Conservation (phyloP, 2,888 invertebrate species). For the Piscicola geometra region DNA sequence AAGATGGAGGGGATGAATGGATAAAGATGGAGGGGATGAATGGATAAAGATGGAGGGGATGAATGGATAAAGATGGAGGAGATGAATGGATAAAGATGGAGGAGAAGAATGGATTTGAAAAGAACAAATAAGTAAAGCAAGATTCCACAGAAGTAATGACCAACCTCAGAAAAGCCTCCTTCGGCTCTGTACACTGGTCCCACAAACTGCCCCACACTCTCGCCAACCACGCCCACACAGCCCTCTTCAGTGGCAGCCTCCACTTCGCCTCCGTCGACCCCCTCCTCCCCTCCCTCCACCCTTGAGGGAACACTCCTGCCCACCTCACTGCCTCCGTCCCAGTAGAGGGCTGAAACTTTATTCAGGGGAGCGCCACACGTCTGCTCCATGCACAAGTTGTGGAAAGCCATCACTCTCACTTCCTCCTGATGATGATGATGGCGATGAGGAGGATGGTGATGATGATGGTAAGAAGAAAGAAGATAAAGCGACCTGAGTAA, state of each 20-base stretch:
- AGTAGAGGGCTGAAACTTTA: constrained; percentile 55
- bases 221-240: background rate
- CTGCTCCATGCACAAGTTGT: constrained; percentile 58
- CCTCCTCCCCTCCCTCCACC: background rate
- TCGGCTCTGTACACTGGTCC: constrained; percentile 56
- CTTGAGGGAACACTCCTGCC: constrained; percentile 32
- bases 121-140: too few species aligned
- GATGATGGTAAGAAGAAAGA: constrained; percentile 10
- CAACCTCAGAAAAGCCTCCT: constrained; percentile 52
- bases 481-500: constrained; percentile 50
- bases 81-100: too few species aligned
- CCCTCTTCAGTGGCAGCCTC: background rate
- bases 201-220: constrained; percentile 52
- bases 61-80: too few species aligned
- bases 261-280: background rate
- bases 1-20: too few species aligned
- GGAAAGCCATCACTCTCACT: constrained; percentile 56
- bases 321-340: constrained; percentile 58
- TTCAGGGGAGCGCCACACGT: constrained; percentile 56
- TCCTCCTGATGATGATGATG: constrained; percentile 49
- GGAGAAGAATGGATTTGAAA: too few species aligned
- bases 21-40: too few species aligned
- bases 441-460: background rate
- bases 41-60: too few species aligned
- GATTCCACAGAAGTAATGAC: constrained; percentile 37